phyloP scores from a whole-genome alignment of 2,888 invertebrate genomes.

The Nymphalis c-album region DNA sequence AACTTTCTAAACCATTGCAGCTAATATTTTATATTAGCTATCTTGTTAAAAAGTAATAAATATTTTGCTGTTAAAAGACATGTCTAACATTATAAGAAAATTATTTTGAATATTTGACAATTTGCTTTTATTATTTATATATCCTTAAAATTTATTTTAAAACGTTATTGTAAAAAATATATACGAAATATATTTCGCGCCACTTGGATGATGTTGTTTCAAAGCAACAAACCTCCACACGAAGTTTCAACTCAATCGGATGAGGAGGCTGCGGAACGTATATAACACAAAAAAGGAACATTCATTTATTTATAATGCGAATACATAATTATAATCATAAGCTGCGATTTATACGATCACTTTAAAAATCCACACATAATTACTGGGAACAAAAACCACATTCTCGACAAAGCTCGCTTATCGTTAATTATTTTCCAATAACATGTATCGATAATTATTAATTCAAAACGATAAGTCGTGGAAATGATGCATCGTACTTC shows the following conservation, averaged over 20 bases:
- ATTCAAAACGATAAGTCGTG: conserved; percentile 34
- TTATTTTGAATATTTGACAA: too few relatives aligned
- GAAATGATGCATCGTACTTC: conserved; percentile 38
- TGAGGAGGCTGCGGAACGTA: too few relatives aligned
- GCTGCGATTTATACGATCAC: not conserved
- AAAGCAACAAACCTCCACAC: too few relatives aligned
- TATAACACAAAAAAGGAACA: not conserved
- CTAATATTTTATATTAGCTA: not conserved
- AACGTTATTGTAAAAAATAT: too few relatives aligned
- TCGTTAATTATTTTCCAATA: conserved; percentile 31
- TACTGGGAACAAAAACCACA: conserved; percentile 11
- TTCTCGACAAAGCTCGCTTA: conserved; percentile 14
- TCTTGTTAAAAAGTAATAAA: too few relatives aligned
- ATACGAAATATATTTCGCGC: too few relatives aligned
- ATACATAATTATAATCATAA: not conserved
- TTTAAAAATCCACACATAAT: conserved; percentile 18
- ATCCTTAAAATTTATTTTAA: too few relatives aligned
- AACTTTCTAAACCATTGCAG: not conserved
- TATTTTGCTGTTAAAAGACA: too few relatives aligned
- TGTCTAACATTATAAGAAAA: too few relatives aligned
- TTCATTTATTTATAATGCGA: not conserved
- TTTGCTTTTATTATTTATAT: too few relatives aligned
- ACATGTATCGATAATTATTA: conserved; percentile 34
- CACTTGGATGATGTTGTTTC: too few relatives aligned
- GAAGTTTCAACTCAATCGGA: too few relatives aligned